phyloP scores from a whole-genome alignment of 2,113 vertebrate species.

The Dascyllus trimaculatus region DNA sequence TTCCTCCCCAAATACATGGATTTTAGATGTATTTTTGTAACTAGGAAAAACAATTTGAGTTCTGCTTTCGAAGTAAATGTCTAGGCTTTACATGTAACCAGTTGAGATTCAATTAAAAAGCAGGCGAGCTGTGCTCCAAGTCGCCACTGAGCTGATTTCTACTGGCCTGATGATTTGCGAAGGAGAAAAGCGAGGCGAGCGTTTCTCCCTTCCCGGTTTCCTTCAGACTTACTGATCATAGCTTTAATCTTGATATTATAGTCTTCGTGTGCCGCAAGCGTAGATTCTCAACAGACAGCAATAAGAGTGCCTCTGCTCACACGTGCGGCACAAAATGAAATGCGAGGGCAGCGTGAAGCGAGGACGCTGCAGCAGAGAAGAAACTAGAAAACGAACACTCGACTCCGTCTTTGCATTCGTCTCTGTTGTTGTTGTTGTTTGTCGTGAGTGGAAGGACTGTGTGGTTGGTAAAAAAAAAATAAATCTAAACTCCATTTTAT shows the following conservation, averaged over 20 bases:
- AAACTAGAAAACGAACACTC: not conserved
- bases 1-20: not conserved
- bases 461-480: slow-evolving; percentile 38
- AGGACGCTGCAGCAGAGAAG: slow-evolving; percentile 2
- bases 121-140: not conserved
- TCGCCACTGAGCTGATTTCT: slow-evolving; percentile 2
- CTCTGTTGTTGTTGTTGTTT: slow-evolving; percentile 28
- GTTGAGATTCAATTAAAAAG: slow-evolving; percentile 7
- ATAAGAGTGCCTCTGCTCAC: slow-evolving; percentile 62
- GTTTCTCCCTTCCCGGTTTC: slow-evolving; percentile 29
- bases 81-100: not conserved
- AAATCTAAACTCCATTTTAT: slow-evolving; percentile 65
- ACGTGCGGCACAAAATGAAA: slow-evolving; percentile 49
- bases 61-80: slow-evolving; percentile 25
- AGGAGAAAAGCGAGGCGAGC: slow-evolving; percentile 20
- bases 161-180: not conserved
- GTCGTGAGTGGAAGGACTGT: slow-evolving; percentile 40
- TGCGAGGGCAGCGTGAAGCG: not conserved
- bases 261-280: slow-evolving; percentile 25
- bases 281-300: slow-evolving; percentile 46
- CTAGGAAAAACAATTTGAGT: not conserved
- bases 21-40: slow-evolving; percentile 17
- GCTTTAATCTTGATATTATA: slow-evolving; percentile 59
- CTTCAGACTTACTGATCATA: slow-evolving; percentile 41
- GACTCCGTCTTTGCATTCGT: slow-evolving; percentile 25